Base-by-base conservation (phyloP, 2,888 invertebrate species). In the Agapetus fuscipes region DNA sequence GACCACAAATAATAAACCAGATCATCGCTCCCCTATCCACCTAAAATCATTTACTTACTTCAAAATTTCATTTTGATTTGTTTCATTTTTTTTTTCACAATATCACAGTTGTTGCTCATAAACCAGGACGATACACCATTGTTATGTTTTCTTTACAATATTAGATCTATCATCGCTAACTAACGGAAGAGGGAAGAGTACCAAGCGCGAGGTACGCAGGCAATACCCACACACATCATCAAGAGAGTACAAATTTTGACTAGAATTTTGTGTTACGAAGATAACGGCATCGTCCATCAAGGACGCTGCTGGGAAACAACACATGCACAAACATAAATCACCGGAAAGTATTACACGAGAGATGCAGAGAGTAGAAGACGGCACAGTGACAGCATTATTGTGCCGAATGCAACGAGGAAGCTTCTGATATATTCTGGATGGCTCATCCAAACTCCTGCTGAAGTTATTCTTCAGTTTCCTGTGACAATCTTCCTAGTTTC, bases 401-500 rank as follows among this genome's bases (percentile, higher is more conserved):
- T 10, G 7, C n/a, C n/a, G 25, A 10, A 10, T 10, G 25, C 7
- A 24, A 10, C 7, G 7, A 24, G 7, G 25, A 24, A 24, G 25
- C 7, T 7, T 20, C 20, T 20, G 20, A 20, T 20, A 20, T 20
- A 20, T 20, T 20, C 9, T 4, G 20, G 9, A 6, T 6, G 4
- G 4, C 4, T 20, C 9, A 4, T 9, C 9, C 9, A 9, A 4
- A 4, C 5, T 20, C 5, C 4, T 6, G 20, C 20, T 20, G 5
- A 20, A 20, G 20, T 20, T 9, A 20, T 20, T 25, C 32, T 51
- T 56, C 56, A 52, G 44, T 70, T 70, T 50, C 70, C 70, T 48
- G 66, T 68, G 42, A 65, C 69, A 46, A 70, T 66, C 57, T 70
- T 70, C 45, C 70, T 69, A 48, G 58, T 65, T 53, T 70, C 70